Evolutionary conservation across 2,113 vertebrate genomes (phyloP), one percentile per base, ranked within the genome.

Genomic region (Festucalex cinctus): DNA sequence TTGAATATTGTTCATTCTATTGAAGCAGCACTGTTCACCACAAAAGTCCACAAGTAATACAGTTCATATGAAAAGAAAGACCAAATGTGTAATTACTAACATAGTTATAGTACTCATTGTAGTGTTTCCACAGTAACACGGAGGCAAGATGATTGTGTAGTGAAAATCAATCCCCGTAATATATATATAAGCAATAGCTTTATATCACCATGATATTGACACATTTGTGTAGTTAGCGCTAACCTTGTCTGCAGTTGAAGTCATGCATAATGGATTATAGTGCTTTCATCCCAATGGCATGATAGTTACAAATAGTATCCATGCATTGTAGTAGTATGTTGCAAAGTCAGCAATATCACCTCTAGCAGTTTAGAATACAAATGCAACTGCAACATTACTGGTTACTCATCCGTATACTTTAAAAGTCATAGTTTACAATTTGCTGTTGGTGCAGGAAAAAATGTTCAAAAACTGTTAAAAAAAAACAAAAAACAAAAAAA

Each of bases 341-440:
- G 86, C 82, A 71, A 60, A 63, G 69, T 86, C 79, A 74, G 81
- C 82, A 73, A 22, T 32, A 65, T 22, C 13, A 54, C 28, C 60
- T 28, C 35, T 4, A 13, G 32, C 5, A 17, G 37, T 81, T 84
- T 72, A 69, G 26, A 60, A 72, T 68, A 77, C 69, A 80, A 69
- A 83, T 69, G 28, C 64, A 48, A 48, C 69, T 48, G 51, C n/a
- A 12, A 9, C n/a, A 69, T 68, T 63, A 75, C 62, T 26, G 56
- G 36, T 73, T 76, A 64, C 53, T 77, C 75, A 69, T 74, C 81
- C 76, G 70, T 69, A 63, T 3, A 73, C 58, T 66, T 77, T 69
- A 22, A 71, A 65, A 10, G 75, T 78, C 77, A 79, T n/a, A 53
- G 48, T 66, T 69, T 49, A 56, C 67, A 46, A 37, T 84, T 83